Evolutionary conservation across 2,888 invertebrate genomes (phyloP).

Genomic region (Drosophila acutilabella): DNA sequence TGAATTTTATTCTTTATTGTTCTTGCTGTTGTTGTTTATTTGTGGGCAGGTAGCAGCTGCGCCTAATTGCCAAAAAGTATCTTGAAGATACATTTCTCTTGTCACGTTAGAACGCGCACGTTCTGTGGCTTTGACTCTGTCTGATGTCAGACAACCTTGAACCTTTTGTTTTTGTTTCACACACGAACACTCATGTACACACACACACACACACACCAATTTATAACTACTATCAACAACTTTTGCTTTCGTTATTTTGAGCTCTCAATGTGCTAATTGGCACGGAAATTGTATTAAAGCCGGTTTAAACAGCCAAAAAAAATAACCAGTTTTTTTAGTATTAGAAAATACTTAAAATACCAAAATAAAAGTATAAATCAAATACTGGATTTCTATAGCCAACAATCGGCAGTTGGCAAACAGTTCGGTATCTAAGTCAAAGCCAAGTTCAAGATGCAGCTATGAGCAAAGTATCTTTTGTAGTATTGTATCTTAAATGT

Average conservation of each 20-base stretch:
- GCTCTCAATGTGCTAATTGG: conserved; percentile 68
- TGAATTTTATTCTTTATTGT: conserved; percentile 15
- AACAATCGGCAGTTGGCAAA: neutral
- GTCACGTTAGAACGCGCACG: conserved; percentile 68
- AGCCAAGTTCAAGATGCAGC: conserved; percentile 18
- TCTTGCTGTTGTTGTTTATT: conserved; percentile 20
- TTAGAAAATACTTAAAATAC: conserved; percentile 24
- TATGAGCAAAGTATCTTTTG: too few relatives aligned
- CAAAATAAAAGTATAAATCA: conserved; percentile 25
- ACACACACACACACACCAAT: conserved; percentile 11
- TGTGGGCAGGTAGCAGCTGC: conserved; percentile 74
- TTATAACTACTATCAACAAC: conserved; percentile 64
- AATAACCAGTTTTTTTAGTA: conserved; percentile 57
- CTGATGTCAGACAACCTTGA: conserved; percentile 78
- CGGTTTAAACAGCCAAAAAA: conserved; percentile 60
- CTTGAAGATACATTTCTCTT: conserved; percentile 76
- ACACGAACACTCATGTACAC: neutral
- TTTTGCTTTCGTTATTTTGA: conserved; percentile 71
- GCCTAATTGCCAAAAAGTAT: conserved; percentile 73
- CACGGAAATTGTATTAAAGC: conserved; percentile 72
- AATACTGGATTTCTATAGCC: conserved; percentile 24
- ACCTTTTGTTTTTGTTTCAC: conserved; percentile 68
- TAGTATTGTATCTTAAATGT: too few relatives aligned
- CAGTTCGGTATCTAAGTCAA: neutral
- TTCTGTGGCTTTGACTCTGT: conserved; percentile 13